Evolutionary conservation across 2,113 vertebrate genomes (phyloP), one percentile per base, ranked within the genome.

Genomic region (Phrynosoma blainvillii): DNA sequence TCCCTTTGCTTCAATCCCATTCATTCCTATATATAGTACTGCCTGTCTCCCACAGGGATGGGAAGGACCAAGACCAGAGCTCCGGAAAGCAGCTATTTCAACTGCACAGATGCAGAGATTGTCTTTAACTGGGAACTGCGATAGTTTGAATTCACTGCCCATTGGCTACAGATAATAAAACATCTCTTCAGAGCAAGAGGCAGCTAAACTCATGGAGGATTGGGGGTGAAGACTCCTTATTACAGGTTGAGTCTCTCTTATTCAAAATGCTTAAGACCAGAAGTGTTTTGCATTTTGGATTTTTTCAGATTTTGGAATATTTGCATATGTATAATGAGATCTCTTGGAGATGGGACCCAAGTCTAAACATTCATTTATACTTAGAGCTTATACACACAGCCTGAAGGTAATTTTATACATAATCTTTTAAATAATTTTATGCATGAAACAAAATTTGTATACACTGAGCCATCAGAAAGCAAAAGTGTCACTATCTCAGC

Each of bases 81-180:
- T 78, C 70, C 70, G 84, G 62, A 87, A 91, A 92, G 81, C 1
- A 89, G 54, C 2, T 86, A 52, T 92, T 91, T 91, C 90, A 92
- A 56, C 5, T 70, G 77, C 42, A 83, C 87, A 89, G 90, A 56
- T 14, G 54, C 36, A 86, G 88, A 87, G 52, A 68, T 4, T 36
- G 83, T 79, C 54, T 56, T 88, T 86, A 83, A 89, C 76, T 84
- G 83, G 81, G 56, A 93, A 47, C 84, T 54, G 68, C 2, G 30
- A 89, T 83, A 88, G 80, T 70, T 4, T 5, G 47, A 80, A 88
- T 88, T 91, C 10, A 90, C 73, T 81, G 84, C 59, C 2, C 80
- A 73, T 78, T 82, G 92, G 71, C n/a, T 75, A 84, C 78, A 92
- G 91, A 90, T 36, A 88, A 88, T 42, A 92, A 92, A 91, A 87